phyloP scores from a whole-genome alignment of 2,113 vertebrate genomes.

The Naja naja region DNA sequence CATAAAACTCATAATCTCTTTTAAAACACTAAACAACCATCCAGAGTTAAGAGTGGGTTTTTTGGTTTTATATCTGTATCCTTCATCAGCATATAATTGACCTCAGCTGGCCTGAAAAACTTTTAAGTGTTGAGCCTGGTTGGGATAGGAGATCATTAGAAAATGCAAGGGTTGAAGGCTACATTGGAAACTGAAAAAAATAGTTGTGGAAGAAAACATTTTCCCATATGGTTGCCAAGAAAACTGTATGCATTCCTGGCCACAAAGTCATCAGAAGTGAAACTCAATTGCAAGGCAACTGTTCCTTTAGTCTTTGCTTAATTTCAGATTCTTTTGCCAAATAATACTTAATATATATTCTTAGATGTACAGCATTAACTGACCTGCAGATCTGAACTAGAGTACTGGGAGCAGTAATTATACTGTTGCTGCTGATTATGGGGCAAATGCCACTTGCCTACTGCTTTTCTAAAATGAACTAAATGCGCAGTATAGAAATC shows the following conservation, averaged over 20 bases:
- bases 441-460: slow-evolving; percentile 44
- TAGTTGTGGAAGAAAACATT: not conserved
- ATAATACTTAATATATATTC: not conserved
- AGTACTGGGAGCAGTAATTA: not conserved
- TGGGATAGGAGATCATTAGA: not conserved
- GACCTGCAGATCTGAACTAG: not conserved
- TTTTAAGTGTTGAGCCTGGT: not conserved
- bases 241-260: not conserved
- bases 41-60: not conserved
- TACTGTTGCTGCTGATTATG: not conserved
- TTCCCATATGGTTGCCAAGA: not conserved
- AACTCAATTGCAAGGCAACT: not conserved
- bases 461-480: slow-evolving; percentile 47
- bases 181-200: not conserved
- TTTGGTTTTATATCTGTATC: not conserved
- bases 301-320: not conserved
- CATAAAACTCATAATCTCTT: not conserved
- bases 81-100: not conserved
- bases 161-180: not conserved
- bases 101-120: not conserved
- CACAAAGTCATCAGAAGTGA: not conserved
- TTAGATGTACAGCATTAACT: not conserved
- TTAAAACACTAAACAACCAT: not conserved
- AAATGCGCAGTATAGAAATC: slow-evolving; percentile 62
- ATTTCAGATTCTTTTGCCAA: not conserved